These are phyloP conservation scores for Lymantria monacha DNA, from an alignment of 2,888 invertebrate genomes.

Conservation along the genomic window DNA sequence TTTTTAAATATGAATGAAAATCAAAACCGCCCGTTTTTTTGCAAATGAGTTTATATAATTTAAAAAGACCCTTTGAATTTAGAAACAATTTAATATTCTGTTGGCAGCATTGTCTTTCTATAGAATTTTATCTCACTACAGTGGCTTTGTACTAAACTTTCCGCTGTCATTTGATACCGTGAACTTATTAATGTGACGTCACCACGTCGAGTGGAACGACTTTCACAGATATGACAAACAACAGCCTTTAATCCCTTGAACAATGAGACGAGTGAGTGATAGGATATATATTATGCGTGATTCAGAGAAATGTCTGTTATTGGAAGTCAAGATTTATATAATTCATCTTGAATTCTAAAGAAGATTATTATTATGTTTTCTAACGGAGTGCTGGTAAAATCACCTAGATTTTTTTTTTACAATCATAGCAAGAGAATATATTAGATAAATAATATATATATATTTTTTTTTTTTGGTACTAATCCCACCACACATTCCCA, in stretches of 20 bases:
- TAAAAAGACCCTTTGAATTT: not conserved
- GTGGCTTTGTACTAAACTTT: conserved; percentile 30
- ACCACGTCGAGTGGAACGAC: conserved; percentile 30
- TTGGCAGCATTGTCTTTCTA: conserved; percentile 17
- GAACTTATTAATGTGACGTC: conserved; percentile 42
- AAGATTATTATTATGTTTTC: no score
- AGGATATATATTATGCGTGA: conserved; percentile 19
- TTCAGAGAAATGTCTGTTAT: conserved; percentile 28
- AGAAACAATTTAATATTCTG: not conserved
- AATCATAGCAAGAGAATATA: not conserved
- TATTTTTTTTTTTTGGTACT: no score
- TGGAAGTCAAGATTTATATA: conserved; percentile 3
- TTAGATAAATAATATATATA: not conserved
- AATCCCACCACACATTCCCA: no score
- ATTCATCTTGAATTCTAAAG: conserved; percentile 1
- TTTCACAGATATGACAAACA: conserved; percentile 20
- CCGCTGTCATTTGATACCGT: conserved; percentile 38
- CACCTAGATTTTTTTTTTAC: no score
- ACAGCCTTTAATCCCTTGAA: conserved; percentile 28
- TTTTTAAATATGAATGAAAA: no score
- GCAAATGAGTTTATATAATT: not conserved
- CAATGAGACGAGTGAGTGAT: conserved; percentile 31
- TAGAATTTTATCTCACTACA: conserved; percentile 21
- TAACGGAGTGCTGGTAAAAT: no score
- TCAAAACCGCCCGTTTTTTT: no score